Base-by-base conservation (phyloP, 2,888 invertebrate species). In the Quadroppia sp. region DNA sequence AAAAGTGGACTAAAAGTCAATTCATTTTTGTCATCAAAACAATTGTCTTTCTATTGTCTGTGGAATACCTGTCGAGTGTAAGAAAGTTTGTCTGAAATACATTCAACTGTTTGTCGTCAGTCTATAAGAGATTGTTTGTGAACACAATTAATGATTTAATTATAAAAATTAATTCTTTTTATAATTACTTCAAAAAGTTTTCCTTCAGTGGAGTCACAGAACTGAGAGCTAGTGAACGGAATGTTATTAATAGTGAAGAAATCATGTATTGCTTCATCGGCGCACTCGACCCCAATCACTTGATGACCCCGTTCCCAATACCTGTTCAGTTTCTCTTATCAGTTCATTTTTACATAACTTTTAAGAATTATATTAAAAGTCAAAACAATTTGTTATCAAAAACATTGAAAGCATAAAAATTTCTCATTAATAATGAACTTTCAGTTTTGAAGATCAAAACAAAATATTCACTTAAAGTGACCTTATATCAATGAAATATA, bases 231-330 rank as follows among this genome's bases (percentile, higher is more conserved):
- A 15, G 30, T 30, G 17, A 17, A 30, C 50, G 32, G 48, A 23
- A 45, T 64, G 7, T 71, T 71, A 59, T 56, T 71, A 30, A 32
- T 40, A 17, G n/a, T 64, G 67, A 71, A 74, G 28, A 74, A 74
- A 36, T 74, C 74, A 20, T 64, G 17, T 23, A 71, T 71, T 32
- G 71, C 74, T 48, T 74, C 45, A 30, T 42, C 28, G 11, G 71
- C 71, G 50, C 74, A 74, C 45, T 74, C 74, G 30, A 70, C 59
- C 17, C 74, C 74, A 45, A 71, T 71, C 7, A 74, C 71, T 25
- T 61, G n/a, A 61, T 74, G 71, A 6, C 74, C 74, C 48, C n/a
- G 25, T 71, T 67, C 50, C 71, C 71, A 74, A 67, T 28, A 72
- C 67, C 67, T 67, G 67, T 67, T 42, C 40, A 25, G n/a, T 7